Percentiles rank a stretch among this genome's conserved stretches.
Evolutionary conservation across 2,888 invertebrate species (phyloP).

Genomic region (Pseudanteris insignis): DNA sequence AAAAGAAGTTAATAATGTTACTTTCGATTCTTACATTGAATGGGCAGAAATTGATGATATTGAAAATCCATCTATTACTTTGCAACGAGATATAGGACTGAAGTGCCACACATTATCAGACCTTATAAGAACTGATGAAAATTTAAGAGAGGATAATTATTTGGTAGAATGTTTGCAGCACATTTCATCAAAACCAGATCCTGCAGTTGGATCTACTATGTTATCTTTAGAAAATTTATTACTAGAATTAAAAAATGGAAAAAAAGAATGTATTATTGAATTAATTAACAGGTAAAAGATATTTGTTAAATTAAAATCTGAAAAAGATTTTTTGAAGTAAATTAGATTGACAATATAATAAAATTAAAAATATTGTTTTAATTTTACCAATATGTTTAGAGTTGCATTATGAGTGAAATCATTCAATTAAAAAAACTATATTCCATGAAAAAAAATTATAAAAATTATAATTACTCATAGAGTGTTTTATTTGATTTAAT

Average conservation of each 20-base stretch:
- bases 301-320: too few relatives aligned
- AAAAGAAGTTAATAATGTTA: slow-evolving; percentile 54
- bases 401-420: too few relatives aligned
- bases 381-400: too few relatives aligned
- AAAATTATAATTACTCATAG: too few relatives aligned
- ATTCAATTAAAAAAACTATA: too few relatives aligned
- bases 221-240: slow-evolving; percentile 51
- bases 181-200: slow-evolving; percentile 52
- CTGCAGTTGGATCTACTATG: slow-evolving; percentile 12
- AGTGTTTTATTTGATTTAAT: too few relatives aligned
- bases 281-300: slow-evolving; percentile 49
- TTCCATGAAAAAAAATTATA: too few relatives aligned
- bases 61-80: slow-evolving; percentile 49
- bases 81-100: slow-evolving; percentile 57
- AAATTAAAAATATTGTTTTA: too few relatives aligned
- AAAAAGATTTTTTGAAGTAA: too few relatives aligned
- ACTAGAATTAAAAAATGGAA: slow-evolving; percentile 43
- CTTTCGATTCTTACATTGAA: slow-evolving; percentile 53
- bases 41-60: slow-evolving; percentile 57
- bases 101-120: slow-evolving; percentile 54
- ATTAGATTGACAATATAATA: too few relatives aligned
- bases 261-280: slow-evolving; percentile 47
- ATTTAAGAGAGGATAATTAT: slow-evolving; percentile 47
- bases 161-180: slow-evolving; percentile 52
- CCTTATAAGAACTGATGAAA: slow-evolving; percentile 42